Base-by-base conservation (phyloP, 1,140 invertebrate genomes). In the Heliconius congener region DNA sequence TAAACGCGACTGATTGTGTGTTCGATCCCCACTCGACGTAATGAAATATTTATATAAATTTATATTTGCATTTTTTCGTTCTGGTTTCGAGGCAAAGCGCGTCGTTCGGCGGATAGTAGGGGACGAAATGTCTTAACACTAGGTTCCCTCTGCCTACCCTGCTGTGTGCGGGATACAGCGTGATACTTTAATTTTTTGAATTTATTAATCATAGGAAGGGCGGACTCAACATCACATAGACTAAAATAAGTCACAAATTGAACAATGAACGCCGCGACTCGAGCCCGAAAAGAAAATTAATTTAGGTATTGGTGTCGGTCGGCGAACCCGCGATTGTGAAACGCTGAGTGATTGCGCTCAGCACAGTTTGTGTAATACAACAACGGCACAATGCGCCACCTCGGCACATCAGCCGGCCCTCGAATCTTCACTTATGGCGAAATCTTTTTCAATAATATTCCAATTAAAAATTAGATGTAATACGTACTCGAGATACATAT, bases 301-400 rank as follows among this genome's bases (percentile, higher is more conserved):
- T 94, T 91, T 94, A 94, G 92, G 92, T 93, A 94, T 94, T 89
- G 88, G 91, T 94, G 92, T 87, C 91, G 90, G 92, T 90, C 91
- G 86, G 81, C 84, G 92, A 94, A 87, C 92, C 88, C 89, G 85
- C 83, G 85, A 90, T 94, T 94, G 91, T 92, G 91, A 93, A 94
- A 94, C 90, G 84, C 77, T 86, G 86, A 88, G 87, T 89, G 91
- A 91, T 92, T 91, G 92, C 88, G 88, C 88, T 90, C 87, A 84
- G 84, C 85, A 85, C 86, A 86, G 90, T 93, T 93, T 93, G 92
- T 92, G 92, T 90, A 93, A 93, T 87, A 87, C 84, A 86, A 85
- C 87, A 91, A 74, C 57, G 46, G 74, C 71, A 80, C 90, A 91
- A 91, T 91, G 89, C 89, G 42, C 42, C 42, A 46, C 42, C 42